These are phyloP conservation scores for Rhagonycha lutea DNA, from an alignment of 2,888 invertebrate species.

Conservation along the genomic window DNA sequence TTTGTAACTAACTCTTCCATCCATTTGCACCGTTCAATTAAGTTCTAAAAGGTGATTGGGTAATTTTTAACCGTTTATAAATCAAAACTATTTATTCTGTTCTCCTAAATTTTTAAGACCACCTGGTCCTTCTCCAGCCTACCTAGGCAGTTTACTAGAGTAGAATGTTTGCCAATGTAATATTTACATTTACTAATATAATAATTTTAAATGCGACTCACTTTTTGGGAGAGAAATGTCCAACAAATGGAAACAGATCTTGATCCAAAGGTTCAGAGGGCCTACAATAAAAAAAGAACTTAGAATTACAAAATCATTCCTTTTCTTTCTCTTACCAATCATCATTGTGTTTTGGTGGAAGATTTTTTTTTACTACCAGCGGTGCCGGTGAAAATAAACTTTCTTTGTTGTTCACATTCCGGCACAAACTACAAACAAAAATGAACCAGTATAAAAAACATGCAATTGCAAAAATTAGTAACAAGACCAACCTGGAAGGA, in stretches of 20 bases:
- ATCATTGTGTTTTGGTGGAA: background rate
- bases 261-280: background rate
- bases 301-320: background rate
- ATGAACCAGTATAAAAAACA: background rate
- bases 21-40: no score
- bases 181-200: no score
- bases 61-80: no score
- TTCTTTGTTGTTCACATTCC: background rate
- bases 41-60: no score
- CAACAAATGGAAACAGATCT: background rate
- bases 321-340: background rate
- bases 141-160: no score
- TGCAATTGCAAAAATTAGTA: background rate
- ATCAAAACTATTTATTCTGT: no score
- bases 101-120: no score
- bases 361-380: background rate
- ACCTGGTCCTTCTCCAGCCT: no score
- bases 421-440: background rate
- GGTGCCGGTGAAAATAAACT: background rate
- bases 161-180: no score
- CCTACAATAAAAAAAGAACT: background rate
- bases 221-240: background rate
- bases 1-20: no score
- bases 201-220: no score
- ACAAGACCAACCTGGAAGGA: background rate